Base-by-base conservation (phyloP, 2,888 invertebrate species). In the Neoascia interrupta region DNA sequence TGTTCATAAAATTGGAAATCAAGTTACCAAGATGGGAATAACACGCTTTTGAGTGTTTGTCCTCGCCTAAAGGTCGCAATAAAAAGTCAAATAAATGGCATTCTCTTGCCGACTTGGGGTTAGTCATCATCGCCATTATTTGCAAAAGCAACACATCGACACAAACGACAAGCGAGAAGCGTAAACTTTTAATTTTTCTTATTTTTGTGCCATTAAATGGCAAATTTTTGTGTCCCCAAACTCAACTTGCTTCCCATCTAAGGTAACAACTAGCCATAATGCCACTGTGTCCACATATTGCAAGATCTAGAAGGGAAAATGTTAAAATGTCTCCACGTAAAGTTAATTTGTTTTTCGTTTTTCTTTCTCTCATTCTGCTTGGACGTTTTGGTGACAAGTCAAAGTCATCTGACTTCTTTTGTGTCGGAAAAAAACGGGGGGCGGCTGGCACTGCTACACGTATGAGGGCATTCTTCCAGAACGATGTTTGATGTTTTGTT, bases 31-130 rank as follows among this genome's bases (percentile, higher is more conserved):
- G 16, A 37, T 41, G 41, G 26, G 6, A 16, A 23, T 23, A 45
- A 19, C 16, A 47, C 15, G 19, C 36, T 36, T 47, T 34, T 18
- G 36, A 37, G 39, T 39, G 64, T 16, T 41, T 54, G 72, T 79
- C 66, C 79, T 73, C 66, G 66, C 51, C 34, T 36, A 73, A 79
- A 79, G 79, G 79, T 79, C 79, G 79, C 56, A 66, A 11, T 49
- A 41, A 72, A 79, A 79, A 73, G 79, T 79, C 79, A 73, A 79
- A 73, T 73, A n/a, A n/a, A 60, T 73, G 79, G 72, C 66, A 79
- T 76, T 76, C 61, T 79, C 66, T 61, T 79, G 56, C 66, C 60
- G 73, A 51, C 37, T 61, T 72, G 34, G n/a, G n/a, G 60, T 79
- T 68, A 61, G 60, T 79, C 66, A 56, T n/a, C n/a, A n/a, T 66